Percentiles rank a stretch among this genome's conserved stretches.
Evolutionary conservation across 2,888 invertebrate species (phyloP).

Genomic region (Kuschelorhynchus macadamiae): DNA sequence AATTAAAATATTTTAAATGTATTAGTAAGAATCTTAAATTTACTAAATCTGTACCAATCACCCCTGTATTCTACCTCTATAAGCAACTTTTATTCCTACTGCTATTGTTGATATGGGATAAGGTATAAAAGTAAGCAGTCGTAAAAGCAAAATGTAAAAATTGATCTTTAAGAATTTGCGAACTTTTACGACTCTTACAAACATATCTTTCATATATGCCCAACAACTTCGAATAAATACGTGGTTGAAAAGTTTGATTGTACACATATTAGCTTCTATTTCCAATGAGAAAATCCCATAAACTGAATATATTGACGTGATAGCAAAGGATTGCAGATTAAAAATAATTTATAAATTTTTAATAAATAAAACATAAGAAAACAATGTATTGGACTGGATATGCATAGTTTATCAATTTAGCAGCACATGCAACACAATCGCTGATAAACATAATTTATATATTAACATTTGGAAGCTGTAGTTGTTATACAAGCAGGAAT

Average conservation of each 20-base stretch:
- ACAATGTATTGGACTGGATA: too few species aligned
- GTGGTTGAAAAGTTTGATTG: slow-evolving; percentile 56
- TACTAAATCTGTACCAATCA: too few species aligned
- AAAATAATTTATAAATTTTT: too few species aligned
- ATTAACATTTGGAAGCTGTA: too few species aligned
- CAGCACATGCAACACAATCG: too few species aligned
- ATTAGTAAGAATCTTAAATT: too few species aligned
- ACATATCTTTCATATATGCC: slow-evolving; percentile 38
- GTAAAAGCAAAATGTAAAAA: slow-evolving; percentile 31
- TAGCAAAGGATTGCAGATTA: too few species aligned
- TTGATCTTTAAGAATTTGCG: slow-evolving; percentile 12
- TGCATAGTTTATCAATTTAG: too few species aligned
- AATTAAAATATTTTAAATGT: too few species aligned
- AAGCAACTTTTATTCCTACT: background rate
- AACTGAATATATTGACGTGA: slow-evolving; percentile 5
- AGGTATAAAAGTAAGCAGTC: slow-evolving; percentile 30
- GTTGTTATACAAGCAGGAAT: too few species aligned
- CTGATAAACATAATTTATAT: too few species aligned
- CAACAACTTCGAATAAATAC: slow-evolving; percentile 38
- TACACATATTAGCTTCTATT: slow-evolving; percentile 59
- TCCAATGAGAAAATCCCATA: slow-evolving; percentile 44
- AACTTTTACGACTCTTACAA: slow-evolving; percentile 38
- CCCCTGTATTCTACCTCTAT: background rate
- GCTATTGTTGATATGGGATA: background rate
- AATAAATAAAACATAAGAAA: too few species aligned